phyloP scores from a whole-genome alignment of 1,140 invertebrate genomes.

The Amphibalanus amphitrite region DNA sequence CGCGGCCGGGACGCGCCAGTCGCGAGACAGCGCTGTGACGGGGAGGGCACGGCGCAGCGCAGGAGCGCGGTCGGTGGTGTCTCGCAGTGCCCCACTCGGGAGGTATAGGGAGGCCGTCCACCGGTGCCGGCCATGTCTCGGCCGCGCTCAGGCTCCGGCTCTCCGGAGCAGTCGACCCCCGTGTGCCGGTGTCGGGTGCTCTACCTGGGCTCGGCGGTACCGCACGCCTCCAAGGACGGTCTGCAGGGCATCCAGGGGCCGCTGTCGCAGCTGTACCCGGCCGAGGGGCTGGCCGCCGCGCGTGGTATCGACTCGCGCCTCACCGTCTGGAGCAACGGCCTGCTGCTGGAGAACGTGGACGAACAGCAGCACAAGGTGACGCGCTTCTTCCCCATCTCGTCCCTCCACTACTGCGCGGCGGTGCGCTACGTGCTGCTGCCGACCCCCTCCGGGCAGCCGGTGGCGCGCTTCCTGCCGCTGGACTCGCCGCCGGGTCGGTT shows the following conservation, averaged over 20 bases:
- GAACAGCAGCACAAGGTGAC: conserved; percentile 87
- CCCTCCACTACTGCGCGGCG: conserved; percentile 92
- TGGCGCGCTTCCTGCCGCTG: conserved; percentile 79
- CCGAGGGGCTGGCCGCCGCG: conserved; percentile 47
- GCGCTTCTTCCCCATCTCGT: conserved; percentile 91
- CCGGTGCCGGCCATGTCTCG: not conserved
- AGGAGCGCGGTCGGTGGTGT: no score
- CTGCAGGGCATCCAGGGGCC: conserved; percentile 97
- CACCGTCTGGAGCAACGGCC: conserved; percentile 90
- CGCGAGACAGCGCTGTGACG: no score
- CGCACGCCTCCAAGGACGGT: conserved; percentile 93
- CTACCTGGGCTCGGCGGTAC: conserved; percentile 92
- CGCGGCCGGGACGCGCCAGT: no score
- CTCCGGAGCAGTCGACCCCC: conserved; percentile 40
- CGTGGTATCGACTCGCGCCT: conserved; percentile 93
- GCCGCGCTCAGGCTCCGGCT: not conserved
- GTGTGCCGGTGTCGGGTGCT: conserved; percentile 93
- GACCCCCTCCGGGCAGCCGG: conserved; percentile 27
- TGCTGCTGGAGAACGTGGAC: conserved; percentile 89
- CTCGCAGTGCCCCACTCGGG: no score
- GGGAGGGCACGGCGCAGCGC: no score
- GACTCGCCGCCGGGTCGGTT: conserved; percentile 86
- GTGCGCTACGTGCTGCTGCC: conserved; percentile 58
- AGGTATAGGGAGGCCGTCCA: no score
- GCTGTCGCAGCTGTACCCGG: conserved; percentile 80